phyloP scores from a whole-genome alignment of 2,797 vertebrate species.

The Prunella strophiata region DNA sequence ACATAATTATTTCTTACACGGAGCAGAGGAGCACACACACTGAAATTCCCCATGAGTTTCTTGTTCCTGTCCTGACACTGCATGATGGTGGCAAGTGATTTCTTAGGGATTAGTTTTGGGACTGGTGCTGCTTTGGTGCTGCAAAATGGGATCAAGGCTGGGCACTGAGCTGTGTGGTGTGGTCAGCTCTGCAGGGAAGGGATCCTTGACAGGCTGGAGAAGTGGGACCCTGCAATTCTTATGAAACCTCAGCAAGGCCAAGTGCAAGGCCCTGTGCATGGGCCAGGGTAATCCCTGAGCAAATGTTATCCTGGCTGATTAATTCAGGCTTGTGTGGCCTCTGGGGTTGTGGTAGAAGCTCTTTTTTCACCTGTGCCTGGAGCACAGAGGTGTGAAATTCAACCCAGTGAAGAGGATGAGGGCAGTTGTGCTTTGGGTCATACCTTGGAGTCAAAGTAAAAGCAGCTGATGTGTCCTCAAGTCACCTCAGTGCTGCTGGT shows the following conservation, averaged over 20 bases:
- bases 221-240: background rate
- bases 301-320: background rate
- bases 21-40: background rate
- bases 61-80: background rate
- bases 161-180: background rate
- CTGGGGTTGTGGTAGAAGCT: background rate
- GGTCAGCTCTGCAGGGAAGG: background rate
- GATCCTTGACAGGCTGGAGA: background rate
- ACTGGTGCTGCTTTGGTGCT: background rate
- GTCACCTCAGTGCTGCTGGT: slow-evolving; percentile 44
- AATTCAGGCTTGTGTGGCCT: background rate
- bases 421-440: background rate
- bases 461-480: slow-evolving; percentile 44
- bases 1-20: background rate
- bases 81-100: background rate
- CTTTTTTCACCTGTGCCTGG: background rate
- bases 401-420: background rate
- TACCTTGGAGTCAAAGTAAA: slow-evolving; percentile 7
- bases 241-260: background rate
- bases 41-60: background rate
- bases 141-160: background rate
- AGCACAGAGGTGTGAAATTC: background rate
- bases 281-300: background rate
- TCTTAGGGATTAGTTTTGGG: background rate
- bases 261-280: accelerated